Evolutionary conservation across 2,113 vertebrate genomes (phyloP), one percentile per base, ranked within the genome.

Genomic region (Ranitomeya variabilis): DNA sequence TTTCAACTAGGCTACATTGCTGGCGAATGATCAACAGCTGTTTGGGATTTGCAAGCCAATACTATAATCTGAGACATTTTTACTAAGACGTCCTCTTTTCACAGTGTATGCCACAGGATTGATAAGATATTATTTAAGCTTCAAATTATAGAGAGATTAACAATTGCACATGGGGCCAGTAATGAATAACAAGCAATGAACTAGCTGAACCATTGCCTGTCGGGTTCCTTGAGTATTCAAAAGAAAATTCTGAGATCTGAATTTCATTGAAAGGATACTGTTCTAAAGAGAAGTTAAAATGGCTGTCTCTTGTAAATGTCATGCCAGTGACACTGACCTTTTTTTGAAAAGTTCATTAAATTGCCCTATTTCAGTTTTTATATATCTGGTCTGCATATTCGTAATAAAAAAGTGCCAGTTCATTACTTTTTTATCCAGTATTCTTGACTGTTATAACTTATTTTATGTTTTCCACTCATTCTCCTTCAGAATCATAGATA

Each of bases 281-380:
- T 69, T 45, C 9, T 10, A 12, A 54, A 69, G 55, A 67, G 80
- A 80, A 23, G 73, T 57, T 80, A 26, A 87, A 87, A 23, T 80
- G n/a, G 59, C 76, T 80, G 21, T 18, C 62, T 19, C n/a, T 31
- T 67, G 45, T 79, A 87, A 80, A 87, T 87, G 86, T 80, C 86
- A 87, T 10, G 45, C 6, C 15, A 16, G 23, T 87, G 73, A 86
- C 85, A 66, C 67, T 87, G 76, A 67, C 76, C 77, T 80, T 69
- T 54, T 64, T 69, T 57, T 64, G 6, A 12, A 87, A 80, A 45
- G 14, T 60, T 66, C 60, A 80, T 78, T 86, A 86, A 64, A 77
- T 57, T 60, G 69, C 62, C 64, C 21, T 12, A 37, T 54, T 67
- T 80, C 45, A 37, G 45, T 7, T 79, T 69, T 78, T 79, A n/a